A percentile compares a stretch with the other conserved stretches of the same genome.
Conservation (phyloP, 2,888 invertebrate genomes). For the Drosophila peninsularis region DNA sequence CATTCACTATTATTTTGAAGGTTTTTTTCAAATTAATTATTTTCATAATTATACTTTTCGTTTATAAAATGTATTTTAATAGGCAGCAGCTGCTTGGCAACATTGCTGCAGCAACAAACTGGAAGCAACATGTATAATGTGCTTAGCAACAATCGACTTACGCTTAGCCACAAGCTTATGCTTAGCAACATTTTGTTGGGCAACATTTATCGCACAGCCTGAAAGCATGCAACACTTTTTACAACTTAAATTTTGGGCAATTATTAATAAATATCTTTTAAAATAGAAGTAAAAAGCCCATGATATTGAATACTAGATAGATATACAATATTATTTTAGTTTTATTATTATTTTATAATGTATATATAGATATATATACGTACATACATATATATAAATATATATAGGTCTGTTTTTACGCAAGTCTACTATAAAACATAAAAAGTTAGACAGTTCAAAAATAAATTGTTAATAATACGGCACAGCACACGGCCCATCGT, state of each 20-base stretch:
- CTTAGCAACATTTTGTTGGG: conserved; percentile 5
- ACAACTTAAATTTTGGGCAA: too few species aligned
- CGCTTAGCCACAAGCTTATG: neutral
- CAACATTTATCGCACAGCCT: conserved; percentile 8
- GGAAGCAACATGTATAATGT: neutral
- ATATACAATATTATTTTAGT: neutral
- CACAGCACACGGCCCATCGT: conserved; percentile 39
- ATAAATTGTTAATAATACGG: conserved; percentile 61
- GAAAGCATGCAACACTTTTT: conserved; percentile 33
- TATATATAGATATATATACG: conserved; percentile 19
- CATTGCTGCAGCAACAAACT: neutral
- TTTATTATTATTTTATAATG: neutral
- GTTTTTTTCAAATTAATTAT: neutral
- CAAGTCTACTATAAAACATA: conserved; percentile 42
- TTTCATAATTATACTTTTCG: neutral
- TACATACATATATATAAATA: conserved; percentile 14
- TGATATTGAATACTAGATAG: too few species aligned
- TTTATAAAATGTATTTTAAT: neutral
- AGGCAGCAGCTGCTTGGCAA: neutral
- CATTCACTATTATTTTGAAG: neutral
- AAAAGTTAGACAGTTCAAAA: conserved; percentile 57
- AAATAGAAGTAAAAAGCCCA: too few species aligned
- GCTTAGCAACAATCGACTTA: conserved; percentile 3
- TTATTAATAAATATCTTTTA: neutral
- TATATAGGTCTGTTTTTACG: conserved; percentile 9